phyloP scores from a whole-genome alignment of 2,113 vertebrate species.

The Synodontis membranacea region DNA sequence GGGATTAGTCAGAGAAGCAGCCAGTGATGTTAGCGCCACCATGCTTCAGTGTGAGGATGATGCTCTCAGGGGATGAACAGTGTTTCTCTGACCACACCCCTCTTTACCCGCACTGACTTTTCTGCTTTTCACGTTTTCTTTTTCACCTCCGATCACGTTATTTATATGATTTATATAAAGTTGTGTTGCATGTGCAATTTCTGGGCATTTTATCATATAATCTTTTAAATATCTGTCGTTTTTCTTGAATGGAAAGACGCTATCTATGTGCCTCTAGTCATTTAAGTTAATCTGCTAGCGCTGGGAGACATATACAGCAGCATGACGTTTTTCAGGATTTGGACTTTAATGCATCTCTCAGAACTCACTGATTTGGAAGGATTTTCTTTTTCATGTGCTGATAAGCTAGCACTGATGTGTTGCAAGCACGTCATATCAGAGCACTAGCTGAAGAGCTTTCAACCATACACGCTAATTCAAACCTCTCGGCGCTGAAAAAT shows the following conservation, averaged over 20 bases:
- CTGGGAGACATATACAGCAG: background rate
- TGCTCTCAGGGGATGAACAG: background rate
- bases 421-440: background rate
- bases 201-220: too few species aligned
- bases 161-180: background rate
- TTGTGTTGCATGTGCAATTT: background rate
- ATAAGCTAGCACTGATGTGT: constrained; percentile 26
- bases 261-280: constrained; percentile 40
- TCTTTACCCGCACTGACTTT: background rate
- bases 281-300: constrained; percentile 12
- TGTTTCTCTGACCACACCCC: background rate
- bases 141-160: background rate
- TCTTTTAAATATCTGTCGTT: background rate
- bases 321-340: constrained; percentile 8
- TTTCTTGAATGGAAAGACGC: background rate
- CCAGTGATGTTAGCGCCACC: background rate
- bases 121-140: background rate
- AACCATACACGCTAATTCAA: constrained; percentile 14
- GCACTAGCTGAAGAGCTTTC: constrained; percentile 19
- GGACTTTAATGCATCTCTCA: constrained; percentile 10
- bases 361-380: background rate
- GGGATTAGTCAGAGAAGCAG: background rate
- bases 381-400: background rate
- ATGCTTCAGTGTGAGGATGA: background rate
- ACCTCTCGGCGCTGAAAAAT: background rate